Percentiles rank a stretch among this genome's conserved stretches.
These are phyloP conservation scores for Scaptomyza hsui DNA, from an alignment of 1,140 invertebrate genomes.

Conservation along the genomic window DNA sequence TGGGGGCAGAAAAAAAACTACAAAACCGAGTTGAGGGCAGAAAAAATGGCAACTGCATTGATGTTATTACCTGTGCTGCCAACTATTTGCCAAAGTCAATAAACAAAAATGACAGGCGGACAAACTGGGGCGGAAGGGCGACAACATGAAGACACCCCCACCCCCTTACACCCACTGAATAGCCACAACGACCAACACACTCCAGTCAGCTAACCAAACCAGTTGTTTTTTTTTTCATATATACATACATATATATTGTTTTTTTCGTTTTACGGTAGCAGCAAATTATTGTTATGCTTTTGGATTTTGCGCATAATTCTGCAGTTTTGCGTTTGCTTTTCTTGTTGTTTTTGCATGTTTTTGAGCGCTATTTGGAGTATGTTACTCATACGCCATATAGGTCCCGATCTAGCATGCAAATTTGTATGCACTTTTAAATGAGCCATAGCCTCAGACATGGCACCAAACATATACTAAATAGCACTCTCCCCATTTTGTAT, in stretches of 20 bases:
- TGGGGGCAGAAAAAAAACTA: conserved; percentile 20
- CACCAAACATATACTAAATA: conserved; percentile 16
- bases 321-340: conserved; percentile 61
- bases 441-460: conserved; percentile 66
- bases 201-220: background rate
- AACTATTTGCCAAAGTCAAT: conserved; percentile 81
- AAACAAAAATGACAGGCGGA: conserved; percentile 72
- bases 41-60: conserved; percentile 81
- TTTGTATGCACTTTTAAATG: conserved; percentile 71
- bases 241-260: conserved; percentile 28
- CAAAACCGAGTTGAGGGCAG: conserved; percentile 17
- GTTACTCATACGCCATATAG: conserved; percentile 75
- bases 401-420: conserved; percentile 40
- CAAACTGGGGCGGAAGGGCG: conserved; percentile 26
- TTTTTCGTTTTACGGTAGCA: conserved; percentile 38
- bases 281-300: conserved; percentile 80
- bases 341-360: conserved; percentile 25
- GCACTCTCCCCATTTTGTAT: background rate
- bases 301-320: conserved; percentile 79
- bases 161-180: too few relatives aligned
- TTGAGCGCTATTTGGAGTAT: conserved; percentile 68
- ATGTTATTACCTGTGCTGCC: conserved; percentile 79
- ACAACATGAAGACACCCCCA: conserved; percentile 27
- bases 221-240: conserved; percentile 48
- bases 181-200: background rate